Conservation (phyloP, 2,888 invertebrate species). For the Galerucella calmariensis region DNA sequence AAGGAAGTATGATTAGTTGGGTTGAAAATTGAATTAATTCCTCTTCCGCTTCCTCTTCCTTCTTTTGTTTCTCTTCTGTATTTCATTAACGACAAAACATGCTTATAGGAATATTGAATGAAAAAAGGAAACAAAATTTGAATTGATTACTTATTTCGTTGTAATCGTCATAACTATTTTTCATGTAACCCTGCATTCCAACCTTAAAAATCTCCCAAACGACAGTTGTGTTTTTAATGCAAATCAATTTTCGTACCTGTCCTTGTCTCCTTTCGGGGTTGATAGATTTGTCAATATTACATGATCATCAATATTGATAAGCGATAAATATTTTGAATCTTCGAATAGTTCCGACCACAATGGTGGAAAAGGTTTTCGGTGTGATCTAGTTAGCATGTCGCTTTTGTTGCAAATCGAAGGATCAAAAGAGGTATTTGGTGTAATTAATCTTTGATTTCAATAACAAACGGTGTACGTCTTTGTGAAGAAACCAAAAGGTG, state of each 20-base stretch:
- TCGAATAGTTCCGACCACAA: slow-evolving; percentile 45
- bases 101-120: no score
- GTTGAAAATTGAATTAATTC: no score
- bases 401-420: slow-evolving; percentile 36
- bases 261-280: slow-evolving; percentile 33
- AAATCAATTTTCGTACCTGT: slow-evolving; percentile 42
- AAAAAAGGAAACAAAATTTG: no score
- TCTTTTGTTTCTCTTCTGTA: no score
- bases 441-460: slow-evolving; percentile 37
- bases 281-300: slow-evolving; percentile 58
- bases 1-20: no score
- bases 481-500: slow-evolving; percentile 11
- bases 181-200: not conserved
- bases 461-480: slow-evolving; percentile 20
- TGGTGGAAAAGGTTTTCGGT: slow-evolving; percentile 39
- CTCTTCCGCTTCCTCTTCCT: no score
- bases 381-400: slow-evolving; percentile 50
- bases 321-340: slow-evolving; percentile 58
- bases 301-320: slow-evolving; percentile 56
- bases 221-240: slow-evolving; percentile 44
- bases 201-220: slow-evolving; percentile 33
- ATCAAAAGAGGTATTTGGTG: slow-evolving; percentile 43
- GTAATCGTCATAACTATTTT: slow-evolving; percentile 23
- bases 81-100: no score
- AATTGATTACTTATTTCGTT: not conserved